Base-by-base conservation (phyloP, 2,797 vertebrate genomes). In the Arctocebus calabarensis region DNA sequence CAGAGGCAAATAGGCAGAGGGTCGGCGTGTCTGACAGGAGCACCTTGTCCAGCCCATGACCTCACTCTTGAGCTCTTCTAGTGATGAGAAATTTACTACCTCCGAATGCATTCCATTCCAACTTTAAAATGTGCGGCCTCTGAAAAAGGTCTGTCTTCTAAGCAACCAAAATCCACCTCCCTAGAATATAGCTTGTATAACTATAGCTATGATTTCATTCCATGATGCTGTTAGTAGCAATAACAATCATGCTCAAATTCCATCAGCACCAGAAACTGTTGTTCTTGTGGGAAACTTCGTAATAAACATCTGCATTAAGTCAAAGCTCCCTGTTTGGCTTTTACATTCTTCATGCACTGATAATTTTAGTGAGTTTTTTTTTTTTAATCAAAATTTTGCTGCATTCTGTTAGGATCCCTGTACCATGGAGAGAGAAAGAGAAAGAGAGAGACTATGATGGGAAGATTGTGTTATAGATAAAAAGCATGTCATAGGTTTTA, bases 221-320 rank as follows among this genome's bases (percentile, higher is more conserved):
- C 29, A 7, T 27, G 70, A 78, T 68, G 19, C 52, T 82, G 13
- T 88, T 87, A 45, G 73, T 81, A 86, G 52, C 74, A 85, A 66
- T 75, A 73, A 78, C 34, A 32, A 61, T 64, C 59, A 37, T 12
- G 52, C 55, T 68, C 43, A 32, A 84, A 61, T 89, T 92, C 95
- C 70, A 91, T 90, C 77, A 90, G 52, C 43, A 78, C 59, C 32
- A 83, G 78, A 89, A 94, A 89, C 59, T 90, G 29, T 62, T 87
- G 52, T 77, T 90, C 66, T 94, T 88, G 75, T 90, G 89, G 89
- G 64, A 88, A 87, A 93, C n/a, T 78, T 70, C 66, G 85, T 62
- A 95, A 94, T 96, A 97, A 96, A 97, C 89, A 96, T 95, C 88
- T 94, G 88, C 57, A 45, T 77, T 91, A 89, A 95, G 45, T 91